Percentiles rank a stretch among this genome's conserved stretches.
Conservation (phyloP, 2,888 invertebrate species). For the Conistra vaccinii region DNA sequence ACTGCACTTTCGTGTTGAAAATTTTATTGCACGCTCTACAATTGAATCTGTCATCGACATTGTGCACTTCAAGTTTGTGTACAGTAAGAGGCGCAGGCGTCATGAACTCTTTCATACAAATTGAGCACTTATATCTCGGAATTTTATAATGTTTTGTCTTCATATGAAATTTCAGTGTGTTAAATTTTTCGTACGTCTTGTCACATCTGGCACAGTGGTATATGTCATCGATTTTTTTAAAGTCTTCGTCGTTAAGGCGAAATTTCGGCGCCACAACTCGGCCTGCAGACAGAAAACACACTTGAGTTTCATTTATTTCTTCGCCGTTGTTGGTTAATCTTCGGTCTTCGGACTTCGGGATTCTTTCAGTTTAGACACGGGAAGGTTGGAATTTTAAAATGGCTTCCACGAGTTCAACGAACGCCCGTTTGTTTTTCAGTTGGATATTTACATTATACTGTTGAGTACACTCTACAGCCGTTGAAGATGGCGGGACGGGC, state of each 20-base stretch:
- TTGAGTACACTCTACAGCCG: neutral
- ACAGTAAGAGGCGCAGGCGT: slow-evolving; percentile 75
- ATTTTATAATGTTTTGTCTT: slow-evolving; percentile 81
- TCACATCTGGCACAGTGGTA: slow-evolving; percentile 77
- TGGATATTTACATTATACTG: neutral
- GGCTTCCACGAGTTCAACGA: neutral
- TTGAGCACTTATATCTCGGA: slow-evolving; percentile 72
- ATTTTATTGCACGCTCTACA: slow-evolving; percentile 83
- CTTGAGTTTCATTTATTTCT: slow-evolving; percentile 54
- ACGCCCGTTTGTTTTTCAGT: neutral
- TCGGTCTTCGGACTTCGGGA: slow-evolving; percentile 41
- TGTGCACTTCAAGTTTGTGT: slow-evolving; percentile 80
- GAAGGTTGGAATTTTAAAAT: neutral
- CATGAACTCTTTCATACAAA: slow-evolving; percentile 77
- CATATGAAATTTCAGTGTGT: slow-evolving; percentile 76
- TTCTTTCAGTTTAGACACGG: slow-evolving; percentile 6
- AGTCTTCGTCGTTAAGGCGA: slow-evolving; percentile 75
- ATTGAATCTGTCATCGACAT: slow-evolving; percentile 80
- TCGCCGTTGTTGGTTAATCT: slow-evolving; percentile 24
- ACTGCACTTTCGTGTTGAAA: slow-evolving; percentile 79
- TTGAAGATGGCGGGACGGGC: neutral
- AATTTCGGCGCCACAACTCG: slow-evolving; percentile 71
- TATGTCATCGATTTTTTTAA: slow-evolving; percentile 69
- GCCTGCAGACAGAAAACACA: slow-evolving; percentile 79
- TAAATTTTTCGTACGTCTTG: slow-evolving; percentile 74